Percentiles rank a stretch among this genome's conserved stretches.
Evolutionary conservation across 2,797 vertebrate species (phyloP).

Genomic region (Microcaecilia unicolor): DNA sequence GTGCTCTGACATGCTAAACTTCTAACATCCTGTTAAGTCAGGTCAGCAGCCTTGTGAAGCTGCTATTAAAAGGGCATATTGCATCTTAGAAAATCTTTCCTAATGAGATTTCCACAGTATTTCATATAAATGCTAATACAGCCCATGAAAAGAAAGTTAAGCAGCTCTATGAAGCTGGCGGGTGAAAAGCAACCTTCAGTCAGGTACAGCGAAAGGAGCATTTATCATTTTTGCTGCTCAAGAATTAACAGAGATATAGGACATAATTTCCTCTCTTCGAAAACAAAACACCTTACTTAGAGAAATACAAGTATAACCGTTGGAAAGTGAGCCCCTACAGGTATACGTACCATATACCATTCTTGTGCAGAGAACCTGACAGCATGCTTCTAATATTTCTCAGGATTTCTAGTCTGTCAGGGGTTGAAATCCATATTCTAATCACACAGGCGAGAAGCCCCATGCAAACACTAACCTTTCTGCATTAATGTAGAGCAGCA

Average conservation of each 20-base stretch:
- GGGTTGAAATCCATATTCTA: slow-evolving; percentile 10
- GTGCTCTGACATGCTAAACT: slow-evolving; percentile 6
- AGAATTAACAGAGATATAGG: neutral
- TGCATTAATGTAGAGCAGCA: slow-evolving; percentile 11
- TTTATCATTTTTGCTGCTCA: neutral
- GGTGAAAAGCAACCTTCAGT: slow-evolving; percentile 42
- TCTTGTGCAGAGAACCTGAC: neutral
- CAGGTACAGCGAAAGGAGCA: neutral
- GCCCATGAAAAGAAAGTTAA: slow-evolving; percentile 27
- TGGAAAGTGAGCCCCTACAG: neutral
- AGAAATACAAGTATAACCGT: neutral
- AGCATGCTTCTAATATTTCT: neutral
- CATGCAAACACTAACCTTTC: slow-evolving; percentile 42
- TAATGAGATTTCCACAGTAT: neutral
- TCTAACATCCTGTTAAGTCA: neutral
- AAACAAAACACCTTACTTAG: neutral
- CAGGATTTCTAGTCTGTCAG: neutral
- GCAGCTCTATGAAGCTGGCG: slow-evolving; percentile 14
- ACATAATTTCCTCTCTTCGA: rapidly evolving
- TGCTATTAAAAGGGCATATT: neutral
- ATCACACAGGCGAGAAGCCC: slow-evolving; percentile 16
- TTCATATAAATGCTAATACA: slow-evolving; percentile 18
- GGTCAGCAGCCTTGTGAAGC: neutral
- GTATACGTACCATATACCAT: neutral
- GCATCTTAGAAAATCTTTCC: neutral